These are phyloP conservation scores for Tautogolabrus adspersus DNA, from an alignment of 2,113 vertebrate genomes.

Conservation along the genomic window DNA sequence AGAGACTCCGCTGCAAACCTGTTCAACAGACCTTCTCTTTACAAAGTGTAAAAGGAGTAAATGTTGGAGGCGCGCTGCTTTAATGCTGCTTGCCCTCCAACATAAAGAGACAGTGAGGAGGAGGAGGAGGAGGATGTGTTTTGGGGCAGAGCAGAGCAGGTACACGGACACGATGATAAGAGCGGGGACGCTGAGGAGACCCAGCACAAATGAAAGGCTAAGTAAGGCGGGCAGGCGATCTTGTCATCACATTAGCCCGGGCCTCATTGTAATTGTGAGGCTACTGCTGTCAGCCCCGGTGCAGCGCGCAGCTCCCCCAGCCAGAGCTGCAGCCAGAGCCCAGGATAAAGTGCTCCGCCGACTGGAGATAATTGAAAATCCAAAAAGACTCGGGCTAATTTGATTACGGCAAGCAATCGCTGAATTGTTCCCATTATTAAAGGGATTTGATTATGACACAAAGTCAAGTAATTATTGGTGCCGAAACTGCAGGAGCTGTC, in stretches of 20 bases:
- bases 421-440: conserved; percentile 95
- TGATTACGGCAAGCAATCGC: conserved; percentile 90
- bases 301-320: conserved; percentile 59
- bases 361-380: conserved; percentile 95
- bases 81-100: conserved; percentile 30
- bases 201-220: conserved; percentile 70
- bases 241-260: conserved; percentile 75
- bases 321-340: conserved; percentile 63
- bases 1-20: conserved; percentile 32
- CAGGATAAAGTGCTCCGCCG: conserved; percentile 85
- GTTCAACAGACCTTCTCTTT: conserved; percentile 32
- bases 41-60: conserved; percentile 21
- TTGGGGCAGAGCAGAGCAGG: conserved; percentile 47
- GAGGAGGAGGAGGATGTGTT: conserved; percentile 21
- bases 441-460: conserved; percentile 93
- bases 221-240: conserved; percentile 71
- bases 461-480: conserved; percentile 87
- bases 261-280: conserved; percentile 72
- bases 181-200: conserved; percentile 41
- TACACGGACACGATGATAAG: conserved; percentile 50
- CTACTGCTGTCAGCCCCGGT: conserved; percentile 77
- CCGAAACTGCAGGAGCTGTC: conserved; percentile 70
- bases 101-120: conserved; percentile 42
- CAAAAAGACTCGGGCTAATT: conserved; percentile 96
- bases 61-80: conserved; percentile 14